A percentile compares a stretch with the other conserved stretches of the same genome.
phyloP scores from a whole-genome alignment of 2,113 vertebrate species.

The Lampris incognitus region DNA sequence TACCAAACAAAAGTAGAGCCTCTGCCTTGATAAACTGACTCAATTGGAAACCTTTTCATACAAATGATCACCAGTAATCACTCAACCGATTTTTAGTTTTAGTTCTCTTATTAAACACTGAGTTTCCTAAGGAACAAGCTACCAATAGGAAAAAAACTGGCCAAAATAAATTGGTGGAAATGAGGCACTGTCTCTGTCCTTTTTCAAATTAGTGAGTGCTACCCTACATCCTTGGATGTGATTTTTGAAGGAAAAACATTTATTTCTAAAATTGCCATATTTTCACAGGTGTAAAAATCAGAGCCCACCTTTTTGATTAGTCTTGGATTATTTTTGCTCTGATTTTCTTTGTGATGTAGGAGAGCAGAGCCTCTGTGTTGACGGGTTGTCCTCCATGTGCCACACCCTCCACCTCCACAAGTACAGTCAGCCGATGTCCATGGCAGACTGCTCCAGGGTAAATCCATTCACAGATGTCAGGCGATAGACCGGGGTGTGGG shows the following conservation, averaged over 20 bases:
- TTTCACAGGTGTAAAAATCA: background rate
- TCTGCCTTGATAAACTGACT: conserved; percentile 38
- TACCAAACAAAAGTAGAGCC: conserved; percentile 48
- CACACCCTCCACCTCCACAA: conserved; percentile 30
- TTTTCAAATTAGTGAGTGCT: too few species aligned
- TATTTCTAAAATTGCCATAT: background rate
- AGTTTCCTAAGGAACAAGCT: background rate
- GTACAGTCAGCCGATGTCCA: conserved; percentile 36
- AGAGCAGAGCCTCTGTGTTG: conserved; percentile 32
- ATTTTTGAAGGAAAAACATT: background rate
- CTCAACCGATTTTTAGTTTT: conserved; percentile 28
- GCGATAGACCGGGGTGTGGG: background rate
- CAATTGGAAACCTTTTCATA: conserved; percentile 40
- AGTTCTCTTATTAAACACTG: conserved; percentile 13
- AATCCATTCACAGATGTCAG: background rate
- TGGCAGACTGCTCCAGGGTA: conserved; percentile 46
- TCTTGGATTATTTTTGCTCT: background rate
- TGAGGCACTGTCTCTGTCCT: too few species aligned
- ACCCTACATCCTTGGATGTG: too few species aligned
- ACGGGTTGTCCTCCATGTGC: conserved; percentile 37
- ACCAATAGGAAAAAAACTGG: too few species aligned
- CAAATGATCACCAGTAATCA: conserved; percentile 41
- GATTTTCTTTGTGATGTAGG: conserved; percentile 49
- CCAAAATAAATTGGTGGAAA: too few species aligned
- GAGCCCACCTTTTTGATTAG: background rate